phyloP scores from a whole-genome alignment of 2,797 vertebrate species.

The Sciaenops ocellatus region DNA sequence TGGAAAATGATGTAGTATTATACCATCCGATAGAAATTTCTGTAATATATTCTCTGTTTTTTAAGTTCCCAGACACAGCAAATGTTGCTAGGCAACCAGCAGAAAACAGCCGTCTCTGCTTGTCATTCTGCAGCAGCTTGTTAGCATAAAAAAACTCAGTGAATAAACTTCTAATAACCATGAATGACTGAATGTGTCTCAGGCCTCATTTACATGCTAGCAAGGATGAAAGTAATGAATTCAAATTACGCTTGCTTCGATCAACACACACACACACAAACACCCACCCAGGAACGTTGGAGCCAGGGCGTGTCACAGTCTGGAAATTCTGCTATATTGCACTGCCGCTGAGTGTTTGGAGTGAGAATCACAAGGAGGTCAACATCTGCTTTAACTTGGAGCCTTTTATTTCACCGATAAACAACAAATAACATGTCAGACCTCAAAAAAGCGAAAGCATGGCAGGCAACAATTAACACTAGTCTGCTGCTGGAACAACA shows the following conservation, averaged over 20 bases:
- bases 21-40: not conserved
- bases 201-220: conserved; percentile 53
- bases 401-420: not conserved
- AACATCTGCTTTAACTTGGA: not conserved
- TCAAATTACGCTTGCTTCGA: conserved; percentile 38
- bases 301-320: conserved; percentile 16
- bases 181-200: conserved; percentile 43
- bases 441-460: not conserved
- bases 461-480: not conserved
- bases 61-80: conserved; percentile 1
- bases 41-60: conserved; percentile 1
- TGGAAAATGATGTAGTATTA: conserved; percentile 4
- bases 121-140: conserved; percentile 33
- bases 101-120: conserved; percentile 21
- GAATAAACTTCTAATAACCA: conserved; percentile 48
- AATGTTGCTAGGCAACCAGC: conserved; percentile 34
- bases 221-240: conserved; percentile 33
- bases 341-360: not conserved
- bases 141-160: conserved; percentile 39
- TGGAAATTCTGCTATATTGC: not conserved
- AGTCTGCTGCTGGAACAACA: not conserved
- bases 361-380: not conserved
- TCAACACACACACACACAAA: conserved; percentile 1
- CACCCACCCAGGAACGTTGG: not conserved
- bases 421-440: not conserved